Conservation (phyloP, 2,888 invertebrate genomes). For the Drosophila prolongata region DNA sequence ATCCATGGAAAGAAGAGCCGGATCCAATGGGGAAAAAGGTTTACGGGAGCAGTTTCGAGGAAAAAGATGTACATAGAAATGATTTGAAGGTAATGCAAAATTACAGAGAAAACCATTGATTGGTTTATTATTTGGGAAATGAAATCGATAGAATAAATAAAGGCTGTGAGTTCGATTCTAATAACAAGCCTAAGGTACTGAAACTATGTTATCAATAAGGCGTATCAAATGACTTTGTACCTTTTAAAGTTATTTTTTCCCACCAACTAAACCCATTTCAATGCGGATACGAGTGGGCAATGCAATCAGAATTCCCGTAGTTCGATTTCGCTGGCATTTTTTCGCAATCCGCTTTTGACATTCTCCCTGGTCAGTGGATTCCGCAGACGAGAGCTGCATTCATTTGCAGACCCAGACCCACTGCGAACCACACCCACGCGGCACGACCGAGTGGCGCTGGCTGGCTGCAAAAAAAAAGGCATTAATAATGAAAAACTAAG, state of each 20-base stretch:
- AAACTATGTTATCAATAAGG: too few species aligned
- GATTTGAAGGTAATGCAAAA: too few species aligned
- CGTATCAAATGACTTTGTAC: too few species aligned
- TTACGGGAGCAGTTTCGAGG: slow-evolving; percentile 11
- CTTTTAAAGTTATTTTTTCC: background rate
- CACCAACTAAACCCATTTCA: slow-evolving; percentile 9
- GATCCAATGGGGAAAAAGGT: slow-evolving; percentile 26
- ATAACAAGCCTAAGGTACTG: background rate
- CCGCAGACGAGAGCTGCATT: slow-evolving; percentile 31
- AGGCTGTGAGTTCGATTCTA: background rate
- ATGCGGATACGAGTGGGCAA: slow-evolving; percentile 12
- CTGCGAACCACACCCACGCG: slow-evolving; percentile 59
- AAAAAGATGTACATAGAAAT: slow-evolving; percentile 5
- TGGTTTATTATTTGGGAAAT: too few species aligned
- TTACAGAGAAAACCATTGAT: too few species aligned
- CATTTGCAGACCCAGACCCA: slow-evolving; percentile 36
- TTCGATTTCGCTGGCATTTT: slow-evolving; percentile 28
- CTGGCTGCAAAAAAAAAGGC: slow-evolving; percentile 17
- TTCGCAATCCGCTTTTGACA: slow-evolving; percentile 30
- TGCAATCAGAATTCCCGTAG: slow-evolving; percentile 16
- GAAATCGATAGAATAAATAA: background rate
- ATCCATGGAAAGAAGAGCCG: slow-evolving; percentile 11
- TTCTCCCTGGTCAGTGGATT: slow-evolving; percentile 40
- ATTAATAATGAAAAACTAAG: slow-evolving; percentile 27
- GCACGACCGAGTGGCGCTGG: slow-evolving; percentile 63